Evolutionary conservation across 2,888 invertebrate genomes (phyloP), one percentile per base, ranked within the genome.

Genomic region (Diadromus collaris): DNA sequence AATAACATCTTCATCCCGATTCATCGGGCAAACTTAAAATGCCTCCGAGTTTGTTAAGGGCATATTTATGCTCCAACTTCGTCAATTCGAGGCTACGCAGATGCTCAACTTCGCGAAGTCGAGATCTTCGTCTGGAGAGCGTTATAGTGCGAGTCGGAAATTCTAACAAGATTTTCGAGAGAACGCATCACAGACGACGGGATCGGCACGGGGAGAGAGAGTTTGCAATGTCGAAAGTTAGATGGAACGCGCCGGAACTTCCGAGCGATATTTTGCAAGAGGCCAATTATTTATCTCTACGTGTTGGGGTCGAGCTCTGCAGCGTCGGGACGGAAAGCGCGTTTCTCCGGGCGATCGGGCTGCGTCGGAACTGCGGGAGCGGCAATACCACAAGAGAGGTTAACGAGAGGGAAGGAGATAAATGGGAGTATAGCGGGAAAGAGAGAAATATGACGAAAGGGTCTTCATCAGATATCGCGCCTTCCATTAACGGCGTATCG

Each of bases 241-340:
- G 56, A 24, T 56, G 44, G 16, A 51, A 44, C 21, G 58, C 56
- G 41, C 19, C 56, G 29, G 19, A 29, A 48, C 51, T 16, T 24
- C 41, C 72, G 75, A 71, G 72, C 54, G 70, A 65, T 56, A 56
- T 78, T 70, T 73, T 58, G 71, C 64, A 76, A 73, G 71, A 72
- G 69, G 74, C 83, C 87, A 86, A 86, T 86, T 86, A 86, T 86
- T 86, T 84, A 83, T 81, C 78, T 82, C 83, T 80, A 82, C 70
- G 80, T 73, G 56, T 60, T 60, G 38, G 63, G 32, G 60, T 64
- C 24, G 70, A 69, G 82, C 78, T 83, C 83, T 75, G 75, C 80
- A 74, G 13, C 7, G 77, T 24, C 44, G 34, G 24, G 63, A 34
- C 46, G 44, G 56, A 72, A 34, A 67, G 54, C 68, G 46, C 77